Percentiles rank a stretch among this genome's conserved stretches.
These are phyloP conservation scores for Enteromius treurensis DNA, from an alignment of 2,797 vertebrate species.

Conservation along the genomic window DNA sequence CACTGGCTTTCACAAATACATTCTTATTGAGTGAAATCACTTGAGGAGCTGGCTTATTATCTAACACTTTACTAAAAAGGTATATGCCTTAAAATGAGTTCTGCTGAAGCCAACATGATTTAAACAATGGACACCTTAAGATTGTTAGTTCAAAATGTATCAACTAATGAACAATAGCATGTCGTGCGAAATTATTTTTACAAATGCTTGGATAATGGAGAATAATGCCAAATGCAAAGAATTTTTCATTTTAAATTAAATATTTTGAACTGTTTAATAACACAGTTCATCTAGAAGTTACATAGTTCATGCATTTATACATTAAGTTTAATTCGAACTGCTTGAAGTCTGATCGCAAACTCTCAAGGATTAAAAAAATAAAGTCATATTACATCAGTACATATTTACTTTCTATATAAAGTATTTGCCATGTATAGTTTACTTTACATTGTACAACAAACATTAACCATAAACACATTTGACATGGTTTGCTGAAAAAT, in stretches of 20 bases:
- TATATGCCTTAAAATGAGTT: neutral
- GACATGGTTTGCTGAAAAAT: neutral
- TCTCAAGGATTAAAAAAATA: neutral
- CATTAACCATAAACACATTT: neutral
- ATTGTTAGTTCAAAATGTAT: neutral
- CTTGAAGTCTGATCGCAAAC: neutral
- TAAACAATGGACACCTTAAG: neutral
- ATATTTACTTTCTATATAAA: neutral
- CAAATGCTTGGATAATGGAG: neutral
- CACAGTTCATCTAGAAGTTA: neutral
- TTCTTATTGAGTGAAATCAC: constrained; percentile 11
- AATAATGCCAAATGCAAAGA: neutral
- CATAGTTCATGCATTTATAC: neutral
- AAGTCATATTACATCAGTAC: neutral
- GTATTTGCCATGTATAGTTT: neutral
- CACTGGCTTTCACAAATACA: constrained; percentile 34
- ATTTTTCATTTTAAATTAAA: neutral
- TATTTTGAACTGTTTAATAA: too few relatives aligned
- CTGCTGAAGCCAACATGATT: neutral
- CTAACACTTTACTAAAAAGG: neutral
- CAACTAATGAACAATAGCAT: neutral
- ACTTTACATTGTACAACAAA: neutral
- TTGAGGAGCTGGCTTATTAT: neutral
- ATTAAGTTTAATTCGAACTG: neutral
- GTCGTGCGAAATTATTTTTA: neutral